These are phyloP conservation scores for Peucedramus taeniatus DNA, from an alignment of 2,113 vertebrate species.

Conservation along the genomic window DNA sequence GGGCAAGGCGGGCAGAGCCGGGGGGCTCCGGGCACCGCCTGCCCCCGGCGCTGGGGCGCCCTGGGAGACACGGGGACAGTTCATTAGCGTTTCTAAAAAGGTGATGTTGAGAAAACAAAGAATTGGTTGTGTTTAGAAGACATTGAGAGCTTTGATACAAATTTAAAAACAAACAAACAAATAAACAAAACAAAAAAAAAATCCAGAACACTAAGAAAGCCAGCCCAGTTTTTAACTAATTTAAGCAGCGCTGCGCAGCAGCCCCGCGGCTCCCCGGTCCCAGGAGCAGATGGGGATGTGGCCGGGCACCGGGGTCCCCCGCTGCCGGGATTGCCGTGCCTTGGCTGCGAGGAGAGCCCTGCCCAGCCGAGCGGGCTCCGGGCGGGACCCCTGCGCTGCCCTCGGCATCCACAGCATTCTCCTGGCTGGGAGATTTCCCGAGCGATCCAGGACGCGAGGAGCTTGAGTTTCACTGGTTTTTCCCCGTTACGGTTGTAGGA, in stretches of 20 bases:
- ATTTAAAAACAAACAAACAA: not conserved
- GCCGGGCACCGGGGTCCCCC: not conserved
- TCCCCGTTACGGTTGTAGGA: too few species aligned
- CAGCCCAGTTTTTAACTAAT: accelerated
- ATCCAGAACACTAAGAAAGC: too few species aligned
- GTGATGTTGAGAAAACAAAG: not conserved
- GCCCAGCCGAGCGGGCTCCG: not conserved
- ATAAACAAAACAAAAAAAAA: not conserved
- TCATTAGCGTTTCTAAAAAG: accelerated
- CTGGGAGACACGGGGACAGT: accelerated
- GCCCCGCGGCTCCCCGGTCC: accelerated
- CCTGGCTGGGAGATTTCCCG: accelerated
- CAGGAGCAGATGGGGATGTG: not conserved
- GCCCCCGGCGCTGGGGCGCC: not conserved
- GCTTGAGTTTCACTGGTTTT: accelerated
- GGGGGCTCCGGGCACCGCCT: not conserved
- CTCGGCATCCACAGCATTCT: accelerated
- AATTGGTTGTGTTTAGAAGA: not conserved
- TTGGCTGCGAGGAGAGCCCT: accelerated
- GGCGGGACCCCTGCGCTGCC: not conserved
- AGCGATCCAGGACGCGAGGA: not conserved
- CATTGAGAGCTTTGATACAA: not conserved
- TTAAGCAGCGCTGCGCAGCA: not conserved
- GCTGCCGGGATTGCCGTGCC: not conserved
- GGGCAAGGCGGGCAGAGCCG: not conserved